phyloP scores from a whole-genome alignment of 2,113 vertebrate species.

The Myrmecobius fasciatus region DNA sequence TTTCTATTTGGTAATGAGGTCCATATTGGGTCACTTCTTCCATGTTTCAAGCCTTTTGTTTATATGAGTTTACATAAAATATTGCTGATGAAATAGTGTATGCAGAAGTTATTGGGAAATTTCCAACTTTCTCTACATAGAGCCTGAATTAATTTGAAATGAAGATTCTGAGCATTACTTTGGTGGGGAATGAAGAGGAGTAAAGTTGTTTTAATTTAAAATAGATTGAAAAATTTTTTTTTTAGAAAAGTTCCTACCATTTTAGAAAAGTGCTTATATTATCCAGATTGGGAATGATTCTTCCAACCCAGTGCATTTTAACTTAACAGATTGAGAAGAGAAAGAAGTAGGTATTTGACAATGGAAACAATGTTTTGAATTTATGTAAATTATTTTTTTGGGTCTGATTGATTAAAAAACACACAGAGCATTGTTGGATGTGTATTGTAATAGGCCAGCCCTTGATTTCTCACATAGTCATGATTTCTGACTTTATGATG shows the following conservation, averaged over 20 bases:
- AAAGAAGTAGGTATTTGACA: background rate
- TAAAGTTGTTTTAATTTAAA: conserved; percentile 12
- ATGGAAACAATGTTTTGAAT: conserved; percentile 19
- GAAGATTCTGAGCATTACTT: background rate
- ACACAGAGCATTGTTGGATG: background rate
- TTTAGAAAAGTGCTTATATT: conserved; percentile 6
- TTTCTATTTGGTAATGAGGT: background rate
- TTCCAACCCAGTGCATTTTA: background rate
- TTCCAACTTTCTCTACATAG: background rate
- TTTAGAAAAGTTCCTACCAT: background rate
- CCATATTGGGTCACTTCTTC: background rate
- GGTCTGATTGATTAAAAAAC: background rate
- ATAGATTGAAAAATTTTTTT: conserved; percentile 15
- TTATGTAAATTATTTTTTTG: background rate
- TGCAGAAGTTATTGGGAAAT: background rate
- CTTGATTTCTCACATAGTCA: background rate
- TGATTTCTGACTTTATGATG: conserved; percentile 32
- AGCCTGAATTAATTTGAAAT: background rate
- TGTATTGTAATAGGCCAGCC: background rate
- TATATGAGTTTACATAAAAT: background rate
- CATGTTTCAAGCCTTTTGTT: background rate
- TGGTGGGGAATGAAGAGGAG: conserved; percentile 7
- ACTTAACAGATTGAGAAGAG: background rate
- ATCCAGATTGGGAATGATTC: background rate
- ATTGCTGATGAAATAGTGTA: background rate